Evolutionary conservation across 2,888 invertebrate genomes (phyloP).

Genomic region (Arctia plantaginis): DNA sequence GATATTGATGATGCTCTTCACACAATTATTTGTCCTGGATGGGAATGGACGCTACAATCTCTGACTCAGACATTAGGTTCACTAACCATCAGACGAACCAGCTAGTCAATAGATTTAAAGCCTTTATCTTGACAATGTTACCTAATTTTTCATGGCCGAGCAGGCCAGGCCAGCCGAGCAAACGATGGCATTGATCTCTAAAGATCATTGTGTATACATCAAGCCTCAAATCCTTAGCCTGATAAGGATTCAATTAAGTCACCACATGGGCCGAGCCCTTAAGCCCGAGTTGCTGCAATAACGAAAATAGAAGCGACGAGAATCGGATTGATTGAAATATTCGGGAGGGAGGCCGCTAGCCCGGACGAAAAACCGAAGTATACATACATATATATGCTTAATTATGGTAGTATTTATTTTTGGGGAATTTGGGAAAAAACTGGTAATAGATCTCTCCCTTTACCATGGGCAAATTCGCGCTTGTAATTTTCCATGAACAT

Average conservation of each 20-base stretch:
- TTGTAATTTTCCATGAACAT: not conserved
- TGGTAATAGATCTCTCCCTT: not conserved
- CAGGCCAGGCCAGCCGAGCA: too few species aligned
- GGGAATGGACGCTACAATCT: too few species aligned
- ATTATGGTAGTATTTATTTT: not conserved
- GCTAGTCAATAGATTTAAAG: not conserved
- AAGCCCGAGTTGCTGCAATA: not conserved
- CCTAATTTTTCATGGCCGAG: not conserved
- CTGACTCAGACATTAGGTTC: too few species aligned
- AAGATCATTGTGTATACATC: not conserved
- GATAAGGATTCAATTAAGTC: slow-evolving; percentile 1
- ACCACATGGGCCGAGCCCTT: not conserved
- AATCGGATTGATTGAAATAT: slow-evolving; percentile 1
- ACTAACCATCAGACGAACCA: too few species aligned
- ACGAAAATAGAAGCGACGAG: not conserved
- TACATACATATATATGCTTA: not conserved
- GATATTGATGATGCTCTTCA: too few species aligned
- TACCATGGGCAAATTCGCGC: not conserved
- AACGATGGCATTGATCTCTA: not conserved
- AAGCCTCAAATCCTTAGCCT: not conserved
- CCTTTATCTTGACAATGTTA: not conserved
- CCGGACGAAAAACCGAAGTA: not conserved
- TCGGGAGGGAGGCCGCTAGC: not conserved
- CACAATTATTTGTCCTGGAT: too few species aligned
- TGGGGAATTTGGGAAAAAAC: not conserved